phyloP scores from a whole-genome alignment of 2,113 vertebrate species.

The Microtus montanus region DNA sequence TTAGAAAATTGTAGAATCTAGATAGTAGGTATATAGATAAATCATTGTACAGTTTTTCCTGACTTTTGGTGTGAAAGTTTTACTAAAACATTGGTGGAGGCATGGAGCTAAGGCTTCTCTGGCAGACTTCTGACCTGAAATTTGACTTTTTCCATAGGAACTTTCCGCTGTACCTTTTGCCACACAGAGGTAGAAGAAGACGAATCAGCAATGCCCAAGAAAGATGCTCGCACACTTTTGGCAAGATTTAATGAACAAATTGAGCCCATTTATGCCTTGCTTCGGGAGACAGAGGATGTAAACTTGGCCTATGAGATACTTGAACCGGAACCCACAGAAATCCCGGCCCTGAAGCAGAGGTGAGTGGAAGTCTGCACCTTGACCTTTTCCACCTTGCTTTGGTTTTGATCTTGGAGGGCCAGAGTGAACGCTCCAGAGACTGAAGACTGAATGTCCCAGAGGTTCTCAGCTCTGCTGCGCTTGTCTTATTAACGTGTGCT shows the following conservation, averaged over 20 bases:
- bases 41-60: slow-evolving; percentile 28
- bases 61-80: slow-evolving; percentile 49
- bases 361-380: slow-evolving; percentile 58
- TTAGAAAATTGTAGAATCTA: slow-evolving; percentile 33
- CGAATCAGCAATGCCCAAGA: slow-evolving; percentile 94
- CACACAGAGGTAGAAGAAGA: slow-evolving; percentile 98
- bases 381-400: background rate
- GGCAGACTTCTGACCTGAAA: slow-evolving; percentile 55
- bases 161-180: slow-evolving; percentile 98
- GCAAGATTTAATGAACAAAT: slow-evolving; percentile 99
- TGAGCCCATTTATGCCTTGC: slow-evolving; percentile 95
- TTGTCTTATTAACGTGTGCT: slow-evolving; percentile 43
- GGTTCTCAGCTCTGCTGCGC: background rate
- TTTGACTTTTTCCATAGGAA: slow-evolving; percentile 85
- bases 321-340: slow-evolving; percentile 96
- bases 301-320: slow-evolving; percentile 96
- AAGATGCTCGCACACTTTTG: slow-evolving; percentile 96
- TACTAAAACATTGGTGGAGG: background rate
- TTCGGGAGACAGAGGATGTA: slow-evolving; percentile 95
- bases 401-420: slow-evolving; percentile 53
- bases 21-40: background rate
- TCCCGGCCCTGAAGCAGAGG: slow-evolving; percentile 97
- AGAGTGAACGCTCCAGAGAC: background rate
- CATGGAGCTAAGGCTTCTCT: background rate
- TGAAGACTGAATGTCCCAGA: background rate